These are phyloP conservation scores for Microhierax caerulescens DNA, from an alignment of 2,797 vertebrate species.

Conservation along the genomic window DNA sequence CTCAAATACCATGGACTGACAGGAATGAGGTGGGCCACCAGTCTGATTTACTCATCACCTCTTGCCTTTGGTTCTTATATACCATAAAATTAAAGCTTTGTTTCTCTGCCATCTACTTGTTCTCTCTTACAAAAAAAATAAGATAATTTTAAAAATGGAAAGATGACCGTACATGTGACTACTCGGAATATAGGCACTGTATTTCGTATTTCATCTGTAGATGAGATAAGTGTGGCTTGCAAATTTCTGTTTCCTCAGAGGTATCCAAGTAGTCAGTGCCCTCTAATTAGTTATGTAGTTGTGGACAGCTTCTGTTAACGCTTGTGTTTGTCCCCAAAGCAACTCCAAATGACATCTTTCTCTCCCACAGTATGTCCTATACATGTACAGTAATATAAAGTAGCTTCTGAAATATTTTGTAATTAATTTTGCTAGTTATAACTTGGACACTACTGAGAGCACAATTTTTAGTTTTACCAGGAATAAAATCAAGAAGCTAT, in stretches of 20 bases:
- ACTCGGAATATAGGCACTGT: background rate
- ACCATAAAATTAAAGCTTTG: background rate
- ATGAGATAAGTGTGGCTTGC: background rate
- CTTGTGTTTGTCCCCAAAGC: background rate
- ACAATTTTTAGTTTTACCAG: background rate
- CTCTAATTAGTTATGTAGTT: background rate
- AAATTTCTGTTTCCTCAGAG: background rate
- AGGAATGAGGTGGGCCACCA: background rate
- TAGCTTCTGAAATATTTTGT: background rate
- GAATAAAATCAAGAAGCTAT: background rate
- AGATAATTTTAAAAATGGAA: background rate
- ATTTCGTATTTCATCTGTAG: background rate
- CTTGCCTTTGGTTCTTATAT: background rate
- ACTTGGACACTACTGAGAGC: background rate
- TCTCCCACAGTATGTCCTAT: background rate
- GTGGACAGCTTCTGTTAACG: background rate
- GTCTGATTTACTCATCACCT: background rate
- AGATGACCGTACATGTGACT: too few relatives aligned
- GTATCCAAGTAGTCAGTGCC: background rate
- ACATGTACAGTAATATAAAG: background rate
- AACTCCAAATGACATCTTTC: background rate
- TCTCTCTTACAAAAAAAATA: background rate
- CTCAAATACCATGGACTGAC: background rate
- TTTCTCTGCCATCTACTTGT: background rate
- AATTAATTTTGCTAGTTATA: background rate